phyloP scores from a whole-genome alignment of 1,140 invertebrate genomes.

The Drosophila virilis region DNA sequence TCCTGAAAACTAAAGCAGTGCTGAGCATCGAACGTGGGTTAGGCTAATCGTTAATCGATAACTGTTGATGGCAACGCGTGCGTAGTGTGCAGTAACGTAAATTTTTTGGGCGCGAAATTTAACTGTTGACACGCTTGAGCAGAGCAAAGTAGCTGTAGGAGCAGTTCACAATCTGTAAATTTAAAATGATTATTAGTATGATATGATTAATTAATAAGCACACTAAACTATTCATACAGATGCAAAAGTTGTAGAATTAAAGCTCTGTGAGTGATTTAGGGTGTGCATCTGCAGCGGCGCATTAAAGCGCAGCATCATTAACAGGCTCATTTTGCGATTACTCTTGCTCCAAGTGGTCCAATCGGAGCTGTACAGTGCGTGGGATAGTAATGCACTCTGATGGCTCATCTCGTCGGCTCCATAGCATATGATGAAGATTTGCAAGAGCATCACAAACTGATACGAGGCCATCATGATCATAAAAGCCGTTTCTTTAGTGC shows the following conservation, averaged over 20 bases:
- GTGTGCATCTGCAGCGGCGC: slow-evolving; percentile 48
- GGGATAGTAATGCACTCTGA: slow-evolving; percentile 52
- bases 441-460: slow-evolving; percentile 68
- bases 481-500: slow-evolving; percentile 30
- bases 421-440: slow-evolving; percentile 79
- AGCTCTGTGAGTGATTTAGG: slow-evolving; percentile 56
- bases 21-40: neutral
- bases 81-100: no score
- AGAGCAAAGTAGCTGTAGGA: slow-evolving; percentile 79
- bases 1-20: neutral
- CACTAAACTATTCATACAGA: slow-evolving; percentile 49
- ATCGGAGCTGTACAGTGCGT: slow-evolving; percentile 63
- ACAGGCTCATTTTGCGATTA: slow-evolving; percentile 55
- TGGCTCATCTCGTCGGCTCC: slow-evolving; percentile 69
- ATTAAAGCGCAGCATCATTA: slow-evolving; percentile 68
- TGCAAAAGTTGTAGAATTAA: slow-evolving; percentile 66
- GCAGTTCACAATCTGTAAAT: slow-evolving; percentile 76
- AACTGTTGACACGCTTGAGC: slow-evolving; percentile 72
- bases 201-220: neutral
- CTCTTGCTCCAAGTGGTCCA: slow-evolving; percentile 62
- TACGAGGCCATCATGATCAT: slow-evolving; percentile 62
- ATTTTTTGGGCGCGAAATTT: slow-evolving; percentile 11
- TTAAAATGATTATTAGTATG: slow-evolving; percentile 11
- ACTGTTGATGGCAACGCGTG: slow-evolving; percentile 17
- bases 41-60: slow-evolving; percentile 5